Evolutionary conservation across 2,113 vertebrate genomes (phyloP).

Genomic region (Daubentonia madagascariensis): DNA sequence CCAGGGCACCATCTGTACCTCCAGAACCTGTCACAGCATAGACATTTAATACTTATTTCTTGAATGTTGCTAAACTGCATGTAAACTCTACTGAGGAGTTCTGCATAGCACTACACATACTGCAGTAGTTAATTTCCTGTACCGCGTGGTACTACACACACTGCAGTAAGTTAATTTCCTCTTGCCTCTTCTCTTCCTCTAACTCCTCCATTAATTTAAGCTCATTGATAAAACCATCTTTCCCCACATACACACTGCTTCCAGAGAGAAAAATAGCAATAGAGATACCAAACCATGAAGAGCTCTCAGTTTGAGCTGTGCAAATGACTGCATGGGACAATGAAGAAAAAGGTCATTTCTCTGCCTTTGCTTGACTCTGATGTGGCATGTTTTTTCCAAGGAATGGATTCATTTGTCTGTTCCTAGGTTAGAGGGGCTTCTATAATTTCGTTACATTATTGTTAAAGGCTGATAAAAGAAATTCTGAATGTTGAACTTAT

Average conservation of each 20-base stretch:
- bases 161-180: background rate
- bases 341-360: background rate
- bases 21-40: background rate
- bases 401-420: conserved; percentile 81
- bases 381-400: conserved; percentile 81
- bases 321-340: background rate
- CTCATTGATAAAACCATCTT: background rate
- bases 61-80: background rate
- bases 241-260: background rate
- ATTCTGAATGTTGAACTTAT: background rate
- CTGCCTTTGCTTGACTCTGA: background rate
- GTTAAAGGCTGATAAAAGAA: background rate
- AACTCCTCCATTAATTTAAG: background rate
- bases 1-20: background rate
- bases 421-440: conserved; percentile 84
- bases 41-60: background rate
- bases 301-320: background rate
- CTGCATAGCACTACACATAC: background rate
- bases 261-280: background rate
- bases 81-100: background rate
- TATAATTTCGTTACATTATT: conserved; percentile 78
- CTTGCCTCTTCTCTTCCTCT: background rate
- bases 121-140: background rate
- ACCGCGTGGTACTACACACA: background rate
- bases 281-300: background rate